These are phyloP conservation scores for Pterostichus niger DNA, from an alignment of 2,888 invertebrate genomes.

Conservation along the genomic window DNA sequence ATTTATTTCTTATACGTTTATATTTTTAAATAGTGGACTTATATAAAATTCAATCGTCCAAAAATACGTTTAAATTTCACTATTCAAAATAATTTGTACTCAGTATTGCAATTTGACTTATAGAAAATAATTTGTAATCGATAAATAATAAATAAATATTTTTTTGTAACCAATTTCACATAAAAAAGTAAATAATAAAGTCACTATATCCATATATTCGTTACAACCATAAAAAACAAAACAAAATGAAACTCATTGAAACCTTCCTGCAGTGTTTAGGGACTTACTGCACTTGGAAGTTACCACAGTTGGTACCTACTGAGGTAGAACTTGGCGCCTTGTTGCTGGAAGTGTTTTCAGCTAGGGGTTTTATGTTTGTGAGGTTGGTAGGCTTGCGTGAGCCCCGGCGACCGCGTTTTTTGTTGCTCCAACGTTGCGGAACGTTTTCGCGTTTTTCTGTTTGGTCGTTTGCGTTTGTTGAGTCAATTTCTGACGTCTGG, in stretches of 20 bases:
- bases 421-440: conserved; percentile 73
- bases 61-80: neutral
- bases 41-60: no score
- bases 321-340: conserved; percentile 23
- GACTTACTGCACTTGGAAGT: neutral
- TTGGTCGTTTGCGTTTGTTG: conserved; percentile 79
- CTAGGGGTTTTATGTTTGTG: conserved; percentile 74
- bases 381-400: conserved; percentile 73
- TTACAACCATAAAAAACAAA: neutral
- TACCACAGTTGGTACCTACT: conserved; percentile 52
- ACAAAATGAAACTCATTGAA: no score
- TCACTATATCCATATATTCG: no score
- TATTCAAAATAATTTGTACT: conserved; percentile 25
- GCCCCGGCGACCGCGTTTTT: conserved; percentile 77
- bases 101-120: conserved; percentile 2
- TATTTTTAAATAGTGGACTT: no score
- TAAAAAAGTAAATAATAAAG: conserved; percentile 3
- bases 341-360: conserved; percentile 71
- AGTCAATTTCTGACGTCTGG: conserved; percentile 76
- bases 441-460: conserved; percentile 81
- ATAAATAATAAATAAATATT: conserved; percentile 7
- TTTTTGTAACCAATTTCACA: no score
- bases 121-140: conserved; percentile 22
- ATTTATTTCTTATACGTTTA: no score
- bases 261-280: no score